phyloP scores from a whole-genome alignment of 2,797 vertebrate species.

The Carcharodon carcharias region DNA sequence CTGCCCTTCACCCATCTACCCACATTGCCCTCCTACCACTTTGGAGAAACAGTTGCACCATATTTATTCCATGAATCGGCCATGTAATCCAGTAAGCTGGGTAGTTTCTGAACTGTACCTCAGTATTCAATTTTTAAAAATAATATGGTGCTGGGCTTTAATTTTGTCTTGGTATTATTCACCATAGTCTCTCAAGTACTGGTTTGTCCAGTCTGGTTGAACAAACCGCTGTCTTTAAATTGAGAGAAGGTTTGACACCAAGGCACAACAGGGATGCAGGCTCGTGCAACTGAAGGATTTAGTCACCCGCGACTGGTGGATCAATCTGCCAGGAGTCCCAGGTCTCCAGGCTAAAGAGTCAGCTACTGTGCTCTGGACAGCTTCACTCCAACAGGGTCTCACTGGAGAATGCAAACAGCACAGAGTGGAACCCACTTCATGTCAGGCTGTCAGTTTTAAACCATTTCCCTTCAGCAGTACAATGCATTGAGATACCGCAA shows the following conservation, averaged over 20 bases:
- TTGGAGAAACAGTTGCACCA: background rate
- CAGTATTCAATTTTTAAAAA: background rate
- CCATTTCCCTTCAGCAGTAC: background rate
- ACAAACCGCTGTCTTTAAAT: background rate
- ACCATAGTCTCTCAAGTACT: background rate
- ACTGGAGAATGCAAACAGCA: background rate
- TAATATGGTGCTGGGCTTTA: background rate
- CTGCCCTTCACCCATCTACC: background rate
- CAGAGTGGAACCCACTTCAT: background rate
- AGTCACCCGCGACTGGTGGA: background rate
- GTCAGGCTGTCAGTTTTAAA: constrained; percentile 23
- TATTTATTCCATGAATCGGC: background rate
- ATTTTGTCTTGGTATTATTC: background rate
- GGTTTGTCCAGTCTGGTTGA: background rate
- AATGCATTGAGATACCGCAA: background rate
- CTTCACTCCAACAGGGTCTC: background rate
- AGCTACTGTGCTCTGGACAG: background rate
- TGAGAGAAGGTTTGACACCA: background rate
- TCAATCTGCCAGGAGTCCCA: background rate
- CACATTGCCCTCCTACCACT: background rate
- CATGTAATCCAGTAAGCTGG: background rate
- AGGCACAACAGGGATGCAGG: background rate
- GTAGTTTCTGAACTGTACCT: background rate
- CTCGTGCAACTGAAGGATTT: background rate
- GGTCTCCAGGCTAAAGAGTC: background rate